Percentiles rank a stretch among this genome's conserved stretches.
phyloP scores from a whole-genome alignment of 1,140 invertebrate species.

The Amphibalanus amphitrite region DNA sequence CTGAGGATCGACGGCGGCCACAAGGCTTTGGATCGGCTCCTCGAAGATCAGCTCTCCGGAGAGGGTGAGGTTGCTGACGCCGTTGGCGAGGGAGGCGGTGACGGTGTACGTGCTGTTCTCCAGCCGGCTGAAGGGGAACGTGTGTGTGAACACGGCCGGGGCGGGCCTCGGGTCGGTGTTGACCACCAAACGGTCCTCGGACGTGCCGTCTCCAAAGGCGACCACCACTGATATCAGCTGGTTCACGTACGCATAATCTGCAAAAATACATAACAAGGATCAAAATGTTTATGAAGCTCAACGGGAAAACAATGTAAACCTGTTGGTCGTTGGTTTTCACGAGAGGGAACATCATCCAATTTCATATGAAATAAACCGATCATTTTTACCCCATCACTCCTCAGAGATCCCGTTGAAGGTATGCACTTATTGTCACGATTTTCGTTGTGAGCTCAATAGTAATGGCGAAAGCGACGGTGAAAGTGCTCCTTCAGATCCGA shows the following conservation, averaged over 20 bases:
- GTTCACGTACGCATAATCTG: background rate
- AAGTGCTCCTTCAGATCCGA: too few species aligned
- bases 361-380: too few species aligned
- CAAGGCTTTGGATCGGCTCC: background rate
- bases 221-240: background rate
- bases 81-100: slow-evolving; percentile 2
- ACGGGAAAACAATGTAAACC: too few species aligned
- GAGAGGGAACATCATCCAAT: too few species aligned
- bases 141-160: background rate
- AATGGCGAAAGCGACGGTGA: too few species aligned
- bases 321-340: too few species aligned
- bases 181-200: background rate
- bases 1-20: background rate
- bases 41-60: background rate
- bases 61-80: slow-evolving; percentile 5
- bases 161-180: background rate
- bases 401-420: too few species aligned
- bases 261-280: too few species aligned
- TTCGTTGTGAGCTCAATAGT: too few species aligned
- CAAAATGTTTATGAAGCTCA: too few species aligned
- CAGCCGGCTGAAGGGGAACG: background rate
- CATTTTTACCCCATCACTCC: too few species aligned
- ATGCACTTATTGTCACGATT: too few species aligned
- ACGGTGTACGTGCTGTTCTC: background rate
- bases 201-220: background rate